phyloP scores from a whole-genome alignment of 2,113 vertebrate genomes.

The Nycticryphes semicollaris region DNA sequence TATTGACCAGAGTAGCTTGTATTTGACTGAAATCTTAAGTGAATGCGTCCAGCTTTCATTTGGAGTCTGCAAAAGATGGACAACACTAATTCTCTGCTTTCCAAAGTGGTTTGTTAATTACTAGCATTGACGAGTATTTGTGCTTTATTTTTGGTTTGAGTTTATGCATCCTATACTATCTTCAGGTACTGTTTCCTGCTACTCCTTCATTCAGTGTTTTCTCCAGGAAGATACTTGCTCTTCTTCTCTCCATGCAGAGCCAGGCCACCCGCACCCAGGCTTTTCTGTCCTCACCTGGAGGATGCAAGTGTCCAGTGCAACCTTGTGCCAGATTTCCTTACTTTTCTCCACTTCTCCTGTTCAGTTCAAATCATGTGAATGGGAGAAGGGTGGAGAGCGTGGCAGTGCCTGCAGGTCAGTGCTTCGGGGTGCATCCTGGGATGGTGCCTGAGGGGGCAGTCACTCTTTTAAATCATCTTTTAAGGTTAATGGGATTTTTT shows the following conservation, averaged over 20 bases:
- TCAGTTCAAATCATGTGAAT: accelerated
- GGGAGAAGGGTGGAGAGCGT: too few relatives aligned
- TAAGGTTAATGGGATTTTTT: not conserved
- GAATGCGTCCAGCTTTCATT: not conserved
- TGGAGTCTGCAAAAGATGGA: not conserved
- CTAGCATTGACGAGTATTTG: not conserved
- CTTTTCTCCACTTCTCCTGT: not conserved
- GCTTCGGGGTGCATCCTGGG: not conserved
- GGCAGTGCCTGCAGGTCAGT: not conserved
- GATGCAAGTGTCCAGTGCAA: not conserved
- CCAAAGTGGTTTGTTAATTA: not conserved
- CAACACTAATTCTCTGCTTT: not conserved
- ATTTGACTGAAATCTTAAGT: not conserved
- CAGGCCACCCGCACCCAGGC: not conserved
- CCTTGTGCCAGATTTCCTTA: not conserved
- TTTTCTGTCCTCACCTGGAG: not conserved
- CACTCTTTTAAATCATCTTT: not conserved
- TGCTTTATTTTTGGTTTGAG: not conserved
- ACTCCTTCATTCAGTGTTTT: not conserved
- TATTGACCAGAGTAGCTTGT: not conserved
- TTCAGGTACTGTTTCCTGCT: not conserved
- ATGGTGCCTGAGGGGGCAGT: not conserved
- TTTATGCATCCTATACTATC: not conserved
- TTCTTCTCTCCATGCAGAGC: not conserved
- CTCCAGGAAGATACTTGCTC: not conserved